These are phyloP conservation scores for Sinella curviseta DNA, from an alignment of 1,140 invertebrate species.

Conservation along the genomic window DNA sequence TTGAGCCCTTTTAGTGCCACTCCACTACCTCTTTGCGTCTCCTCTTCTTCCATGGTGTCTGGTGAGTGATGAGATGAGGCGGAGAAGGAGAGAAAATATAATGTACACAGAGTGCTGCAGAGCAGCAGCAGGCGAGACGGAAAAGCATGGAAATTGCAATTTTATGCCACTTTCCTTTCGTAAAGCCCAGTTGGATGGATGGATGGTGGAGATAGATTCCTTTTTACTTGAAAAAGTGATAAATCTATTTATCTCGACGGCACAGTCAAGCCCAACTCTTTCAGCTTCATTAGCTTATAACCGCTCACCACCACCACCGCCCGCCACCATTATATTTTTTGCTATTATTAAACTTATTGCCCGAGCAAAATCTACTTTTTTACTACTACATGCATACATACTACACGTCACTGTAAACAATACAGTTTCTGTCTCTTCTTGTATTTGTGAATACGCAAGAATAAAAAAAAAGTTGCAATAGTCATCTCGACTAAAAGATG, in stretches of 20 bases:
- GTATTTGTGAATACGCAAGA: too few species aligned
- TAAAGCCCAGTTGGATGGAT: constrained; percentile 3
- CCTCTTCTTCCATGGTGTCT: neutral
- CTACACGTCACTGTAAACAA: too few species aligned
- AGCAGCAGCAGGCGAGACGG: neutral
- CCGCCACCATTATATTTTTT: too few species aligned
- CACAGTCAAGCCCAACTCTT: constrained; percentile 17
- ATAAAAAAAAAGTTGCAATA: neutral
- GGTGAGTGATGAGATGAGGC: constrained; percentile 6
- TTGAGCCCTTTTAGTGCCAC: constrained; percentile 15
- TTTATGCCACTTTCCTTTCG: constrained; percentile 22
- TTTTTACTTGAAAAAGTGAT: neutral
- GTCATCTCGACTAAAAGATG: neutral
- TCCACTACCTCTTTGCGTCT: neutral
- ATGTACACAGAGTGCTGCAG: neutral
- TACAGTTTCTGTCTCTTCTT: too few species aligned
- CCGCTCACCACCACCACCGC: neutral
- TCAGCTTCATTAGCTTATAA: constrained; percentile 14
- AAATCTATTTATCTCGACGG: constrained; percentile 19
- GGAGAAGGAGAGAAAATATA: neutral
- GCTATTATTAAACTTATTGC: too few species aligned
- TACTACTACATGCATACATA: too few species aligned
- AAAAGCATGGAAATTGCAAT: constrained; percentile 21
- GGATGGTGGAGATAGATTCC: neutral
- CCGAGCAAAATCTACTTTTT: too few species aligned